phyloP scores from a whole-genome alignment of 2,888 invertebrate genomes.

The Pilophorus perplexus region DNA sequence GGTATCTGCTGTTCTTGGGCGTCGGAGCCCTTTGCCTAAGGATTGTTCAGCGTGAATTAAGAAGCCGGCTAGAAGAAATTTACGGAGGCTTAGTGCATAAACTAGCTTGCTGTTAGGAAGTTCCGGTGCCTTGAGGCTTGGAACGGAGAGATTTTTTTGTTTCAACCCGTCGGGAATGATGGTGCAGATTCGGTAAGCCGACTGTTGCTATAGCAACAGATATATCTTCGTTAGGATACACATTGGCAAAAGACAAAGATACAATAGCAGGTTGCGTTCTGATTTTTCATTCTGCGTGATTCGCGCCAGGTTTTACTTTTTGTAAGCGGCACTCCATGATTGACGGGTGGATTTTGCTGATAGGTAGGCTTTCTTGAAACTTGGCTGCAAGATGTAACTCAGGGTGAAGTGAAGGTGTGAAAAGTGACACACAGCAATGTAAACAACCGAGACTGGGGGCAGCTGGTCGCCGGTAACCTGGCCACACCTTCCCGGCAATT shows the following conservation, averaged over 20 bases:
- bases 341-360: too few relatives aligned
- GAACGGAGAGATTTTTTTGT: neutral
- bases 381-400: neutral
- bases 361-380: too few relatives aligned
- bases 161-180: constrained; percentile 2
- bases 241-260: too few relatives aligned
- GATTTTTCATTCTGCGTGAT: too few relatives aligned
- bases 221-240: too few relatives aligned
- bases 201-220: neutral
- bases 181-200: constrained; percentile 5
- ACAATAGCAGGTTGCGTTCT: too few relatives aligned
- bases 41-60: neutral
- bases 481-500: constrained; percentile 20
- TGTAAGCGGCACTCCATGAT: too few relatives aligned
- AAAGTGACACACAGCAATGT: constrained; percentile 22
- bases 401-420: constrained; percentile 15
- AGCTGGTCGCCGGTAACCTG: constrained; percentile 15
- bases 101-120: neutral
- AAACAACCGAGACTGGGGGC: constrained; percentile 13
- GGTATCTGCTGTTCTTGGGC: neutral
- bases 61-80: constrained; percentile 6
- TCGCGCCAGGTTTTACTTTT: too few relatives aligned
- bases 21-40: constrained; percentile 3
- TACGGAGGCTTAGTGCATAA: constrained; percentile 13
- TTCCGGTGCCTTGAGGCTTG: constrained; percentile 4